Conservation (phyloP, 2,113 vertebrate genomes). For the Anas platyrhynchos region DNA sequence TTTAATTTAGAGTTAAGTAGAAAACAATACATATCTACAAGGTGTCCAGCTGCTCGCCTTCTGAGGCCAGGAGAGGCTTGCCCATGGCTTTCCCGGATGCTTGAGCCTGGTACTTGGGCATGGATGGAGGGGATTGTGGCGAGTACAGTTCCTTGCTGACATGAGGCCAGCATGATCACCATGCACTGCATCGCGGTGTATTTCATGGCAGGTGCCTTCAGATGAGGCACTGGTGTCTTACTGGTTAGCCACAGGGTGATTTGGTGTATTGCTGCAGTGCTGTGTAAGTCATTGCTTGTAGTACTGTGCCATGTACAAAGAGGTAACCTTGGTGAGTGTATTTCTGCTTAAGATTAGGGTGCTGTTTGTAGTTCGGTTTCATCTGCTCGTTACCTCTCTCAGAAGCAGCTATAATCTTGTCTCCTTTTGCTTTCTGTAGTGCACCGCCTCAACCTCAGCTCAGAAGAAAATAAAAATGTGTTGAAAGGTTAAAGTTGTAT, state of each 20-base stretch:
- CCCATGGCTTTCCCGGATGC: neutral
- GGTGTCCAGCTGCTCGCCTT: neutral
- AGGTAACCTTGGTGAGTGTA: neutral
- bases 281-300: neutral
- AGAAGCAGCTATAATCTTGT: neutral
- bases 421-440: neutral
- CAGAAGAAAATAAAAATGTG: neutral
- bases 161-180: fast-evolving
- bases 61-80: neutral
- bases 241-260: neutral
- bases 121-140: neutral
- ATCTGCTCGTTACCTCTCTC: neutral
- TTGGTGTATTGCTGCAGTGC: neutral
- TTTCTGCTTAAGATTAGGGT: neutral
- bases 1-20: neutral
- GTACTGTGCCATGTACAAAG: neutral
- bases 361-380: neutral
- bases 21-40: neutral
- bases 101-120: neutral
- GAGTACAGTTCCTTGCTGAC: neutral
- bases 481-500: neutral
- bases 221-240: neutral
- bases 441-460: neutral
- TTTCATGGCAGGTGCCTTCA: neutral
- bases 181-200: neutral